Base-by-base conservation (phyloP, 2,888 invertebrate genomes). In the Microplitis manilae region DNA sequence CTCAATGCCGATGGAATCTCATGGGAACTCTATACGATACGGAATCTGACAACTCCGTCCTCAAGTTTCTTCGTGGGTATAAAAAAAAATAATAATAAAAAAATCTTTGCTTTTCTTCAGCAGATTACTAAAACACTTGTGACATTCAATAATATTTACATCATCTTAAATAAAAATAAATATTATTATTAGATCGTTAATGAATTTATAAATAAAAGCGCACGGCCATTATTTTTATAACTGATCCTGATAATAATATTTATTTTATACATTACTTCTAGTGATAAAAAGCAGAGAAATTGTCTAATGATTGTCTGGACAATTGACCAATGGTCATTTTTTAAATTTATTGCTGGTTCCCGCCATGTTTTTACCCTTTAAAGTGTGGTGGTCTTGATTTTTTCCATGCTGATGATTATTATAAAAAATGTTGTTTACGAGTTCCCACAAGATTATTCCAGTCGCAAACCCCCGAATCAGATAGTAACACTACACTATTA, bases 391-490 rank as follows among this genome's bases (percentile, higher is more conserved):
- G 30, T 30, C 30, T 30, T 30, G 30, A 30, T 30, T 30, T 30
- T 30, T 30, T 30, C 30, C 30, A 30, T 30, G 4, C 30, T 30
- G 30, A 50, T 50, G 8, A 50, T 50, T 1, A 13, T 13, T 2
- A 50, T 13, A 50, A 50, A 13, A 50, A 13, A 50, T 50, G 50
- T 39, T n/a, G 67, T 8, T 30, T 30, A 30, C 30, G 38, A 67
- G 67, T 41, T 64, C 41, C 73, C 73, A 73, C 73, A 41, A 20
- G 65, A 73, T 40, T 40, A 73, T 64, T 50, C 50, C 50, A 50
- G 50, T 50, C 65, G 71, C 65, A 65, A 71, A 69, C 59, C 75
- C 80, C 64, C 71, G 78, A 77, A 79, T 80, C 77, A 69, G 80
- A 79, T 79, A 75, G 50, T 50, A 50, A 50, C 50, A 13, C 50